Conservation (phyloP, 2,113 vertebrate genomes). For the Menura novaehollandiae region DNA sequence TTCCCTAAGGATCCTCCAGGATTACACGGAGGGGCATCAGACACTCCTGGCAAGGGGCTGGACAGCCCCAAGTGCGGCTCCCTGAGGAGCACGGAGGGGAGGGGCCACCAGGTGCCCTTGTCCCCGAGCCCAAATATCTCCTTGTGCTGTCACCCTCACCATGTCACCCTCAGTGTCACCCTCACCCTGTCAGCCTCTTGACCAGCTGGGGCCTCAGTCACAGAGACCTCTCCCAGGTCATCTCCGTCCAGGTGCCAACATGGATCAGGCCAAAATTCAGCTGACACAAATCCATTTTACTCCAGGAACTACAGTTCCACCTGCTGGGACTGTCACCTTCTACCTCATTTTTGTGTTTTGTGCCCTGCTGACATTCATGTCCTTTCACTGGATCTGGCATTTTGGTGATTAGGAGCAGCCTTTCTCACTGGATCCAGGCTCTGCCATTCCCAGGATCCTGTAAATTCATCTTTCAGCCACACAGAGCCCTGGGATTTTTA, state of each 20-base stretch:
- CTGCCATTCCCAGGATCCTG: neutral
- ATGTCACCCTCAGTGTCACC: neutral
- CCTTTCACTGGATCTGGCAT: neutral
- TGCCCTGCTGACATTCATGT: neutral
- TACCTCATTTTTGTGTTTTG: neutral
- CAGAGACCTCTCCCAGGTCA: neutral
- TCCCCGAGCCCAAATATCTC: neutral
- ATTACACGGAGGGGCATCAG: neutral
- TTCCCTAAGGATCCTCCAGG: neutral
- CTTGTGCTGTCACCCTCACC: neutral
- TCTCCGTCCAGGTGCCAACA: neutral
- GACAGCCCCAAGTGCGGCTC: rapidly evolving
- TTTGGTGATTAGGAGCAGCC: neutral
- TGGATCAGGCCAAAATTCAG: neutral
- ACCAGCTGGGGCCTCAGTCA: neutral
- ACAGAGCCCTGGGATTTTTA: neutral
- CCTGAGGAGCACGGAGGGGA: neutral
- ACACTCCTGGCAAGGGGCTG: neutral
- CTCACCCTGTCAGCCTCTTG: rapidly evolving
- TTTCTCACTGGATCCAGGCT: neutral
- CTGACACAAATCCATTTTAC: neutral
- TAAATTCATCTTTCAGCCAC: slow-evolving; percentile 32
- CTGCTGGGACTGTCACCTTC: neutral
- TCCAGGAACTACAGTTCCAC: neutral
- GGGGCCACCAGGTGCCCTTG: neutral